Evolutionary conservation across 2,888 invertebrate genomes (phyloP).

Genomic region (Acronicta alni): DNA sequence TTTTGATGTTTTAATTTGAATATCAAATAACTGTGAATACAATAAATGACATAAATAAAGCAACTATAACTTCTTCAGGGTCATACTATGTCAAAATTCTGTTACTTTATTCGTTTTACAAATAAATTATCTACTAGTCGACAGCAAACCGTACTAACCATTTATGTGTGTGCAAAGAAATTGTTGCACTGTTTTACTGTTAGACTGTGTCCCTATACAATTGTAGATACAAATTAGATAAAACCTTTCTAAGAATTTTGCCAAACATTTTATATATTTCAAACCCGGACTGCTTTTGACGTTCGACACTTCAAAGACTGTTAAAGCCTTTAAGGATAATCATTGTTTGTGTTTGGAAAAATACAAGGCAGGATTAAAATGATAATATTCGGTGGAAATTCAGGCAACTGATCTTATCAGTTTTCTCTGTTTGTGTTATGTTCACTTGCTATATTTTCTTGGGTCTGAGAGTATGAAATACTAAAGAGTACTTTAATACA

Average conservation of each 20-base stretch:
- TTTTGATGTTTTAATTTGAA: too few species aligned
- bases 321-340: slow-evolving; percentile 2
- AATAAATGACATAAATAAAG: too few species aligned
- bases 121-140: too few species aligned
- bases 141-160: too few species aligned
- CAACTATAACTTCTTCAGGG: too few species aligned
- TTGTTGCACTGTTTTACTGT: background rate
- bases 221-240: slow-evolving; percentile 20
- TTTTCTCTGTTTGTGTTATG: background rate
- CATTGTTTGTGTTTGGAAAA: background rate
- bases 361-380: slow-evolving; percentile 14
- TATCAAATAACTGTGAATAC: too few species aligned
- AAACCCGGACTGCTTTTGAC: background rate
- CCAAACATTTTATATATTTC: slow-evolving; percentile 6
- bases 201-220: background rate
- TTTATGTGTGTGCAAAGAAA: too few species aligned
- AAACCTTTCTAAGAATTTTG: slow-evolving; percentile 5
- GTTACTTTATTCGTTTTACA: too few species aligned
- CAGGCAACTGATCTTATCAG: background rate
- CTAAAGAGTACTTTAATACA: background rate
- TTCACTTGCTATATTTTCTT: slow-evolving; percentile 17
- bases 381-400: background rate
- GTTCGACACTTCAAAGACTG: slow-evolving; percentile 22
- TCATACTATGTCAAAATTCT: too few species aligned
- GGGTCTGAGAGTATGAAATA: slow-evolving; percentile 19